Evolutionary conservation across 2,113 vertebrate genomes (phyloP), one percentile per base, ranked within the genome.

Genomic region (Sinocyclocheilus grahami): DNA sequence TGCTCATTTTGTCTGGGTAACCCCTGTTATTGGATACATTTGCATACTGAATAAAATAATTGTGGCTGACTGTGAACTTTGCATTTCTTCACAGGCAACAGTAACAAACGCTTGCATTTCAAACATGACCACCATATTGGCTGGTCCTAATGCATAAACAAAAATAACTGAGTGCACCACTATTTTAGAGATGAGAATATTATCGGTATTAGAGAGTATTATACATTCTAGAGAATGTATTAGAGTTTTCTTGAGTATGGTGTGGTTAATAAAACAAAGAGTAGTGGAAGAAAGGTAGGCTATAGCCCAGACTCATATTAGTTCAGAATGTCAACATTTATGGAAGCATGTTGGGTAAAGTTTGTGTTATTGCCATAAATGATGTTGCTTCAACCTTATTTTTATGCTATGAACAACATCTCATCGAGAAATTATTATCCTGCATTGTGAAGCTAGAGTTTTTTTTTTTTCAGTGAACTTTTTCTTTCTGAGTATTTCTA

Each of bases 1-100:
- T 62, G 24, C 39, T 48, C 16, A 77, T 77, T 77, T 77, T 77
- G 42, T 77, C 74, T 77, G 24, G 22, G 48, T 53, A 53, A 53
- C 46, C 8, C 11, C 53, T 37, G 27, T 33, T 33, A 20, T 39
- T 33, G 53, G 46, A 77, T 14, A 18, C 48, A 30, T 55, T 30
- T 27, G 12, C 74, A 8, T 48, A 18, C 75, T 53, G 13, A 78
- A 53, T 78, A 20, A 55, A 55, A 20, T 53, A 4, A 33, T 78
- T 30, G 3, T 42, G 69, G 33, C 69, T 22, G 69, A 20, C 16
- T 20, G 30, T 20, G 48, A 53, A 55, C 24, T 27, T 48, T n/a
- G 1, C 46, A 24, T 76, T 72, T 72, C 11, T 75, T 48, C 10
- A 51, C 22, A 48, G 42, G 11, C 74, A 51, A 39, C 39, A 9